Evolutionary conservation across 2,888 invertebrate genomes (phyloP).

Genomic region (Amblyteles armatorius): DNA sequence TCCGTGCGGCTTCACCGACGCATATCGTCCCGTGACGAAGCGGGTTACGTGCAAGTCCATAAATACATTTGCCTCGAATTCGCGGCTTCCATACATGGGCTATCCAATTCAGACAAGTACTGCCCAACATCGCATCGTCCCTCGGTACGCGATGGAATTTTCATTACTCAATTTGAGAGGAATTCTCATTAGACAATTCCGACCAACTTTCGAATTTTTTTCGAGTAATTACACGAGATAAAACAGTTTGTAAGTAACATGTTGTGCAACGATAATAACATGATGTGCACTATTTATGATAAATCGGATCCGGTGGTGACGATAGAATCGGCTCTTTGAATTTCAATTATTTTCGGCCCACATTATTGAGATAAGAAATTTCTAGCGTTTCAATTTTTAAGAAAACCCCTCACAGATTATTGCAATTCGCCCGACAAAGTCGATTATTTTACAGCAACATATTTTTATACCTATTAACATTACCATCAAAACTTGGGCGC

Average conservation of each 20-base stretch:
- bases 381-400: no score
- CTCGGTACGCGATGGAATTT: constrained; percentile 39
- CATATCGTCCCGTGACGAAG: constrained; percentile 41
- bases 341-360: no score
- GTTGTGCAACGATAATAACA: neutral
- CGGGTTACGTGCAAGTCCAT: constrained; percentile 62
- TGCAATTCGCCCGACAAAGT: no score
- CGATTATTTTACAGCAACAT: no score
- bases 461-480: no score
- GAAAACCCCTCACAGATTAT: no score
- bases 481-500: no score
- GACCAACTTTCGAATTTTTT: constrained; percentile 2
- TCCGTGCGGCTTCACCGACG: constrained; percentile 13
- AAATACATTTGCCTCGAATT: constrained; percentile 54
- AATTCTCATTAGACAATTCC: constrained; percentile 7
- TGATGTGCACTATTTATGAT: no score
- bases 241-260: neutral
- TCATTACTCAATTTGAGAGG: constrained; percentile 40
- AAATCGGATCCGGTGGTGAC: no score
- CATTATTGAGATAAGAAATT: no score
- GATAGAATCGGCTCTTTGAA: no score
- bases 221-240: neutral
- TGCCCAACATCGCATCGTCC: neutral
- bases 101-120: constrained; percentile 20
- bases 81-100: constrained; percentile 2